Base-by-base conservation (phyloP, 2,113 vertebrate species). In the Lycaon pictus region DNA sequence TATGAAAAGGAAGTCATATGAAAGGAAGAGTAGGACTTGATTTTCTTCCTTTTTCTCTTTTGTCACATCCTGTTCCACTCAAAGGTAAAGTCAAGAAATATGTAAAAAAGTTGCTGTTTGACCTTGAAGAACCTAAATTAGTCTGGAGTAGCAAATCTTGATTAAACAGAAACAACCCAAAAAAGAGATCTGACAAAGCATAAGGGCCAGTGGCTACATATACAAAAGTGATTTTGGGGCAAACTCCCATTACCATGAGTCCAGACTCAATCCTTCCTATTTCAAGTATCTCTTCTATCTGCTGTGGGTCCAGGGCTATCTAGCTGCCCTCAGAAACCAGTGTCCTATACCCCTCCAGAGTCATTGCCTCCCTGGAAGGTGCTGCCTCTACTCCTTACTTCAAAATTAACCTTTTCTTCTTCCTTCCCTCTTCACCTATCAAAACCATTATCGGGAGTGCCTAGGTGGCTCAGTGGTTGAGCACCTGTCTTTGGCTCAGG, bases 331-430 rank as follows among this genome's bases (percentile, higher is more conserved):
- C 17, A 11, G 25, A 65, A 29, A 32, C 22, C 5, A 17, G 4
- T 9, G 0, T 2, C 48, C n/a, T 37, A 58, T 1, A 22, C 0
- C 32, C 35, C 10, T 23, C 19, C 16, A 19, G n/a, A 62, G 0
- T 12, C 13, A 8, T 0, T 53, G 43, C 6, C 22, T 76, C 32
- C 51, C 37, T 0, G 4, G 6, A 53, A 55, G 16, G 27, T 58
- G 6, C 10, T 35, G 7, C 32, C n/a, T 83, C 35, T 69, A 3
- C 56, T 74, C 51, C 25, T 71, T 71, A 51, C 48, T 65, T 82
- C 76, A 65, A 32, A 76, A 19, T 43, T 25, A 69, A 63, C 60
- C 23, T 20, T 80, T 67, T 55, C 43, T 72, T 29, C 9, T 23
- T 22, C 15, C 51, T 51, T 37, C 19, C 27, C 48, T 48, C 71